Base-by-base conservation (phyloP, 2,888 invertebrate genomes). In the Sturmia bella region DNA sequence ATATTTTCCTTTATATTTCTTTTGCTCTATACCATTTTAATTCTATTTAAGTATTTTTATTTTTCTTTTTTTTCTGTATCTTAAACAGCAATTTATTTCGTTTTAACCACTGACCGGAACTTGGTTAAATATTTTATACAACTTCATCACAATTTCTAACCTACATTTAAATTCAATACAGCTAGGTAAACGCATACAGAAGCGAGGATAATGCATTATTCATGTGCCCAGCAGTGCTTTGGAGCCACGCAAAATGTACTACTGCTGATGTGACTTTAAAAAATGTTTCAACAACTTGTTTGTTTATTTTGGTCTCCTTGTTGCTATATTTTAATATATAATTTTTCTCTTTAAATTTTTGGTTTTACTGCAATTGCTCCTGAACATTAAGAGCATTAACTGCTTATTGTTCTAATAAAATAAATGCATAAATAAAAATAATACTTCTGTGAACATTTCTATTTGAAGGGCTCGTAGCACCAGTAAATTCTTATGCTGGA, bases 61-160 rank as follows among this genome's bases (percentile, higher is more conserved):
- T 9, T 41, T 37, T 64, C 4, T 50, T 50, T 45, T 7, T 24
- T 13, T 6, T 13, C 27, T 45, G 27, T 63, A 54, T 59, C 76
- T 68, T 64, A 32, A 69, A 73, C 56, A 64, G 64, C 69, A 77
- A 78, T 82, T 82, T 78, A 82, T 78, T 63, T 78, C 64, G 56
- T 45, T 69, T 57, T 78, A 64, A 54, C 77, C 77, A 82, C 74
- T 74, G 69, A 74, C 73, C 81, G 73, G 69, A 70, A 54, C 64
- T 69, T 66, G 81, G 81, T 82, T 78, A 78, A 73, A 78, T 69
- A 82, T 78, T 82, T 69, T 52, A 78, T 82, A 78, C 56, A 78
- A 82, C 81, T 78, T 82, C 73, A 82, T 82, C 81, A 74, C 37
- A 82, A 78, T 64, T 57, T 64, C 81, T 82, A 78, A 66, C 69